phyloP scores from a whole-genome alignment of 2,797 vertebrate species.

The Euthynnus affinis region DNA sequence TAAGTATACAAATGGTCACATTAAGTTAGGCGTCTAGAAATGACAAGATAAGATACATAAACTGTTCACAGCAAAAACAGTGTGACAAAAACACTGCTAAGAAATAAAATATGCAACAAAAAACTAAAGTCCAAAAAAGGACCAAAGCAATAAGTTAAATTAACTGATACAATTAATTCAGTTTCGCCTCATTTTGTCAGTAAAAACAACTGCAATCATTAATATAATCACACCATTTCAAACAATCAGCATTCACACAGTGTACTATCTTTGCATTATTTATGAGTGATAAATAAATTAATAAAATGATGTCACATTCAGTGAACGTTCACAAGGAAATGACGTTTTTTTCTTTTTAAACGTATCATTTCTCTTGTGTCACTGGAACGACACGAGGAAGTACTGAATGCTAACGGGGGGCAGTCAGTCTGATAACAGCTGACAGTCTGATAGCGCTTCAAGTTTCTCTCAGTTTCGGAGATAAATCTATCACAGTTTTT shows the following conservation, averaged over 20 bases:
- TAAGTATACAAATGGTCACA: constrained; percentile 11
- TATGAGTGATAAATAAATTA: constrained; percentile 33
- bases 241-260: constrained; percentile 2
- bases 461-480: background rate
- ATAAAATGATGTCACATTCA: constrained; percentile 21
- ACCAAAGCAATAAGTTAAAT: constrained; percentile 70
- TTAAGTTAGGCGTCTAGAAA: constrained; percentile 7
- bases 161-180: constrained; percentile 47
- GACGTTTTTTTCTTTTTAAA: constrained; percentile 8
- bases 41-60: constrained; percentile 17
- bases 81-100: constrained; percentile 37
- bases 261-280: background rate
- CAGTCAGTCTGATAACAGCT: background rate
- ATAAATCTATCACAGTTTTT: background rate
- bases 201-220: constrained; percentile 17
- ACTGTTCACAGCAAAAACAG: constrained; percentile 25
- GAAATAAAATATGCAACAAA: constrained; percentile 35
- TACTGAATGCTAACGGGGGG: background rate
- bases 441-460: background rate
- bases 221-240: constrained; percentile 2
- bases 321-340: constrained; percentile 21
- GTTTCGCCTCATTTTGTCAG: constrained; percentile 7
- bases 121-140: constrained; percentile 23
- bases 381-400: constrained; percentile 19
- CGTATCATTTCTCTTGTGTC: background rate